Conservation (phyloP, 2,888 invertebrate genomes). For the Andricus quercusramuli region DNA sequence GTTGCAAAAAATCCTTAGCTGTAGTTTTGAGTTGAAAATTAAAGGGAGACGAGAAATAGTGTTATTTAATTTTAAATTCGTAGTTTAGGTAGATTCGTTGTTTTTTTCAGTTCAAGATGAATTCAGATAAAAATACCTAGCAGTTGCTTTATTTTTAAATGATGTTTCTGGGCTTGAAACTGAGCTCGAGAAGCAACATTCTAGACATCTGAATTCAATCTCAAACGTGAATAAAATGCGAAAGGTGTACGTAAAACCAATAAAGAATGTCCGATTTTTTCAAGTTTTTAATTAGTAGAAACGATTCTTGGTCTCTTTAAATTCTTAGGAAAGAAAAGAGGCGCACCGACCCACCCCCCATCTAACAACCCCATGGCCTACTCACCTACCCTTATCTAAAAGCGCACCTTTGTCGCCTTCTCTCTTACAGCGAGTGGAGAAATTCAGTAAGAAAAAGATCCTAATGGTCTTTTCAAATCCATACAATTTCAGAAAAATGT, state of each 20-base stretch:
- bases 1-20: too few relatives aligned
- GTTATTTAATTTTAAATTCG: background rate
- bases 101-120: conserved; percentile 14
- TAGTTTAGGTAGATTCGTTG: background rate
- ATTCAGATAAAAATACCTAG: conserved; percentile 7
- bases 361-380: conserved; percentile 73
- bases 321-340: conserved; percentile 57
- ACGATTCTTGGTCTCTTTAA: conserved; percentile 36
- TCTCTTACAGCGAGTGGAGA: conserved; percentile 18
- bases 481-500: background rate
- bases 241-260: background rate
- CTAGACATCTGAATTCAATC: conserved; percentile 13
- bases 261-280: background rate
- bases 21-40: too few relatives aligned
- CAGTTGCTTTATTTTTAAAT: background rate
- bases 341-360: conserved; percentile 77
- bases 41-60: too few relatives aligned
- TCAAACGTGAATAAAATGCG: conserved; percentile 13
- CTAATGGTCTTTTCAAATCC: conserved; percentile 10
- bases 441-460: conserved; percentile 14
- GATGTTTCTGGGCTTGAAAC: too few relatives aligned
- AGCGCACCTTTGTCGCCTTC: conserved; percentile 32
- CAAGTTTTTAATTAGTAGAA: conserved; percentile 11
- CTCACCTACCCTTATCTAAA: conserved; percentile 56
- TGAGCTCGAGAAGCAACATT: too few relatives aligned